These are phyloP conservation scores for Saccopteryx bilineata DNA, from an alignment of 2,113 vertebrate species.

Conservation along the genomic window DNA sequence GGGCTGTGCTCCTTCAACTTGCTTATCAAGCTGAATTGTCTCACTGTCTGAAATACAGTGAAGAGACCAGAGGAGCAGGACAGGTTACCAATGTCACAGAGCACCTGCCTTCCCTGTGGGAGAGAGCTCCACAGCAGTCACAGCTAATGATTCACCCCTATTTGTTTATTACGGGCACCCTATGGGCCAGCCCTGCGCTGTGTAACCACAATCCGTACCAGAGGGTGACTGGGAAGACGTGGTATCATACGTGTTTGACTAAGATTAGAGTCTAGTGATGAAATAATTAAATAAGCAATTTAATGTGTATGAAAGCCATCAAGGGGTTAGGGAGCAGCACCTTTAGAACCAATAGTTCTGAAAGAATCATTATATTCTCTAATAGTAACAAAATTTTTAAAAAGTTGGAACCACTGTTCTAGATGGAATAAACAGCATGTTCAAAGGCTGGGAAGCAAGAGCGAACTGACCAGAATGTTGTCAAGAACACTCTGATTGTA, in stretches of 20 bases:
- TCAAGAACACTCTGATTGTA: conserved; percentile 19
- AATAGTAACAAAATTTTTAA: background rate
- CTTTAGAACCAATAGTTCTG: conserved; percentile 5
- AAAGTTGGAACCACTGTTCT: conserved; percentile 36
- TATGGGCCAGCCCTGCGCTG: background rate
- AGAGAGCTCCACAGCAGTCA: background rate
- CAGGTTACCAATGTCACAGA: background rate
- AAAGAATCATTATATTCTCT: conserved; percentile 20
- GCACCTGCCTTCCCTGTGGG: background rate
- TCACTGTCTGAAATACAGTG: conserved; percentile 34
- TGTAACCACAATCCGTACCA: background rate
- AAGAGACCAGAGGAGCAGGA: conserved; percentile 50
- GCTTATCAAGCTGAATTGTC: conserved; percentile 22
- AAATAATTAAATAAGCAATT: conserved; percentile 1
- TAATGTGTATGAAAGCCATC: conserved; percentile 23
- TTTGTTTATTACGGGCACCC: background rate
- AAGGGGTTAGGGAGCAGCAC: background rate
- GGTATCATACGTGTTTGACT: background rate
- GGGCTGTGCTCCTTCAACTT: background rate
- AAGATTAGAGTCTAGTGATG: background rate
- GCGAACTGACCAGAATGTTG: background rate
- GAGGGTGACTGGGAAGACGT: background rate
- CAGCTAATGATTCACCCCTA: background rate
- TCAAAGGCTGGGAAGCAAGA: background rate
- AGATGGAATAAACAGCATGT: background rate